Conservation (phyloP, 2,113 vertebrate genomes). For the Datnioides undecimradiatus region DNA sequence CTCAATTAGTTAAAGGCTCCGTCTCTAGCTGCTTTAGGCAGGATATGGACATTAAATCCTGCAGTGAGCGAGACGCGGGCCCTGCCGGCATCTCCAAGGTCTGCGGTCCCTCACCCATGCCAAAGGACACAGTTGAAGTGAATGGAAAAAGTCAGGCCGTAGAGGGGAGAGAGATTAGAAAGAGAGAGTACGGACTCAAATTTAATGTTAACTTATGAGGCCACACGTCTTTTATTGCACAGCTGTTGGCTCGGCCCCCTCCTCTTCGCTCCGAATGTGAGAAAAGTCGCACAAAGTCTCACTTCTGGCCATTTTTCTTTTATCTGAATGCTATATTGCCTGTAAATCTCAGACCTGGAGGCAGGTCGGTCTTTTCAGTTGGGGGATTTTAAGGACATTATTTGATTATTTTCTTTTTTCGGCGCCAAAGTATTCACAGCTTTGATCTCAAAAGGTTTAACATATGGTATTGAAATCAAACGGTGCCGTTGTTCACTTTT, state of each 20-base stretch:
- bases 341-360: conserved; percentile 65
- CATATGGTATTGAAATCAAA: conserved; percentile 64
- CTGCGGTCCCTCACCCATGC: conserved; percentile 55
- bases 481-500: conserved; percentile 43
- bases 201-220: conserved; percentile 73
- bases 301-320: conserved; percentile 52
- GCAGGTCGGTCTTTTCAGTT: conserved; percentile 50
- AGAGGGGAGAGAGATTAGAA: conserved; percentile 65
- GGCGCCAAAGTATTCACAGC: conserved; percentile 45
- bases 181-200: conserved; percentile 54
- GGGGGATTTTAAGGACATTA: conserved; percentile 58
- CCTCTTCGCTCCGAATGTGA: conserved; percentile 62
- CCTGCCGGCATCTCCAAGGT: conserved; percentile 50
- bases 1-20: conserved; percentile 67
- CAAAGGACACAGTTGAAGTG: conserved; percentile 71
- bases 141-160: conserved; percentile 64
- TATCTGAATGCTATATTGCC: conserved; percentile 36
- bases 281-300: conserved; percentile 60
- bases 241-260: conserved; percentile 68
- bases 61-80: conserved; percentile 48
- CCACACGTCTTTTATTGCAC: conserved; percentile 76
- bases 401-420: conserved; percentile 58
- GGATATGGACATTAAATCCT: conserved; percentile 77
- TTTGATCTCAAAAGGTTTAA: conserved; percentile 59
- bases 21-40: conserved; percentile 66